A percentile compares a stretch with the other conserved stretches of the same genome.
Evolutionary conservation across 2,888 invertebrate species (phyloP).

Genomic region (Pheosia tremula): DNA sequence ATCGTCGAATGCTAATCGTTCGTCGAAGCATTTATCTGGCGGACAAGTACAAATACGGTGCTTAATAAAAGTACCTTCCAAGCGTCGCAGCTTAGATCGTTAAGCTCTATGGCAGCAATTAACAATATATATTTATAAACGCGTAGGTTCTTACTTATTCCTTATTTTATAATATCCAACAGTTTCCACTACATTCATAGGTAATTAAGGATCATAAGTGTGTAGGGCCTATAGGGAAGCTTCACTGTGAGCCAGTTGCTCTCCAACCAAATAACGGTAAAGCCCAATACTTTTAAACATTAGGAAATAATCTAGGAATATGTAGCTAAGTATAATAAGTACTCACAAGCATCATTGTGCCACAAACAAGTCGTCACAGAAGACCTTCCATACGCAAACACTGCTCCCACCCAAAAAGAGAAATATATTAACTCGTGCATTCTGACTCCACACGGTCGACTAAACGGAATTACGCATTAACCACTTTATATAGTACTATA

Average conservation of each 20-base stretch:
- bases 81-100: slow-evolving; percentile 12
- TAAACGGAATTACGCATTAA: slow-evolving; percentile 7
- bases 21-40: slow-evolving; percentile 28
- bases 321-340: slow-evolving; percentile 1
- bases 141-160: too few relatives aligned
- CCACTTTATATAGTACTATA: slow-evolving; percentile 12
- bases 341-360: slow-evolving; percentile 64
- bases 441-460: slow-evolving; percentile 17
- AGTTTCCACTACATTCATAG: too few relatives aligned
- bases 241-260: too few relatives aligned
- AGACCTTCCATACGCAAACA: slow-evolving; percentile 39
- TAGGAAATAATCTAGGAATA: too few relatives aligned
- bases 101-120: neutral
- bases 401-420: slow-evolving; percentile 37
- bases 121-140: too few relatives aligned
- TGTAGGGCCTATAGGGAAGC: too few relatives aligned
- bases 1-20: slow-evolving; percentile 25
- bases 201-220: too few relatives aligned
- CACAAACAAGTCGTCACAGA: slow-evolving; percentile 50
- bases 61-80: slow-evolving; percentile 12
- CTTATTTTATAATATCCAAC: too few relatives aligned
- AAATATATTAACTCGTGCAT: slow-evolving; percentile 48
- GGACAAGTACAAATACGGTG: slow-evolving; percentile 35
- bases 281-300: too few relatives aligned
- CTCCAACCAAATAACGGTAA: too few relatives aligned